Percentiles rank a stretch among this genome's conserved stretches.
phyloP scores from a whole-genome alignment of 2,888 invertebrate genomes.

The Sesia apiformis region DNA sequence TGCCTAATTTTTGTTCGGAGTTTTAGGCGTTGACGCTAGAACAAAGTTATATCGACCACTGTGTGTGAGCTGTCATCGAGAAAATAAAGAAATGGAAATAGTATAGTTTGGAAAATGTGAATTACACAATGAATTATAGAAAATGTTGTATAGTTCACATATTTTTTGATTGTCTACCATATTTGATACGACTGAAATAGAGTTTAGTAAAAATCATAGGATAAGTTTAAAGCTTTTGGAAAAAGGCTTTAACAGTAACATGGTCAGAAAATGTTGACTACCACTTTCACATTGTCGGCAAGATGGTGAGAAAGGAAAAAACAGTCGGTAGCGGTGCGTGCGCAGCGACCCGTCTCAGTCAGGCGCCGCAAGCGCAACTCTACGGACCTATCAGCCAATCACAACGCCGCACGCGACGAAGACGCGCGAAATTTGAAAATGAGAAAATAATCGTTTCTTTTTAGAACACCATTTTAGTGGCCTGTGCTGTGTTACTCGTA shows the following conservation, averaged over 20 bases:
- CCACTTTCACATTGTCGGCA: conserved; percentile 11
- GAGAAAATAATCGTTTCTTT: neutral
- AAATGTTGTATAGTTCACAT: too few species aligned
- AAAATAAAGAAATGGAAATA: too few species aligned
- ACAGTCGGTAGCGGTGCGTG: conserved; percentile 28
- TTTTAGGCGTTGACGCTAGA: too few species aligned
- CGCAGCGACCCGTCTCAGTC: conserved; percentile 38
- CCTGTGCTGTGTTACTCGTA: conserved; percentile 6
- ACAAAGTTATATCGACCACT: too few species aligned
- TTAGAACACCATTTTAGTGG: conserved; percentile 8
- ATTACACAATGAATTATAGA: too few species aligned
- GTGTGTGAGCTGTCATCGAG: too few species aligned
- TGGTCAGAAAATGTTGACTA: conserved; percentile 11
- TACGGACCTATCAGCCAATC: neutral
- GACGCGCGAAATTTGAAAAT: neutral
- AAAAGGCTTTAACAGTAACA: neutral
- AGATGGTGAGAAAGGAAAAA: conserved; percentile 29
- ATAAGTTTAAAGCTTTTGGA: too few species aligned
- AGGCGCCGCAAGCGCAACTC: conserved; percentile 20
- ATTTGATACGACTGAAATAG: too few species aligned
- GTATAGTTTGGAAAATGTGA: too few species aligned
- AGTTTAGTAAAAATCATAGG: too few species aligned
- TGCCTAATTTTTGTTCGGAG: too few species aligned
- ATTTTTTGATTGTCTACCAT: too few species aligned
- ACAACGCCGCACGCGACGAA: neutral